Base-by-base conservation (phyloP, 2,113 vertebrate species). In the Regulus satrapa region DNA sequence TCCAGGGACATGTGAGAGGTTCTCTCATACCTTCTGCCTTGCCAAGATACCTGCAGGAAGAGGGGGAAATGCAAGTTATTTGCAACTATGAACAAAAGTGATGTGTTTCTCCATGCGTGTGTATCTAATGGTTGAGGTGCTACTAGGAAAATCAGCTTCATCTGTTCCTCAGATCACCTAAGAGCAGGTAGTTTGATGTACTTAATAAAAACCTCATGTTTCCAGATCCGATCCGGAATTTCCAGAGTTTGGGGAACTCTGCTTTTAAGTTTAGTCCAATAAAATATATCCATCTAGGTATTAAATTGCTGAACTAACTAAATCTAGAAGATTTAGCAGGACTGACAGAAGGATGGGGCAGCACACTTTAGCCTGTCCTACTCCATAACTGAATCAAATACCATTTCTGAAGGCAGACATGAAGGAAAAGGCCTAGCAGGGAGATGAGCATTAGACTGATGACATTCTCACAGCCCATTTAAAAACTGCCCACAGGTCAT, bases 21-120 rank as follows among this genome's bases (percentile, higher is more conserved):
- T 90, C 62, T 40, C 18, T 69, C 75, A 91, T 54, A 95, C 89
- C 88, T 97, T 97, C 95, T 96, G 97, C 77, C 93, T 95, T 71
- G 93, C 43, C 3, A 32, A 67, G 32, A 95, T 78, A 86, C 97
- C 97, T 97, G 95, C 48, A 88, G 68, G 68, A 88, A 72, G 48
- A 94, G 43, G n/a, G 19, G 34, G 34, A 93, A 94, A 88, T n/a
- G 34, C n/a, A 94, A 92, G 83, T 41, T 71, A 63, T 78, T 94
- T 36, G 48, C 32, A 72, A 20, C 36, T 43, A 21, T 43, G 58
- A 71, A 41, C 3, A 8, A 29, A 67, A 85, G 55, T 1, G 1
- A 3, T n/a, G 6, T 43, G 26, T 0, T 84, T 91, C 82, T 56
- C 36, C 34, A 40, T 38, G 59, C n/a, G 32, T 19, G 6, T 40